phyloP scores from a whole-genome alignment of 2,888 invertebrate genomes.

The Podabrus alpinus region DNA sequence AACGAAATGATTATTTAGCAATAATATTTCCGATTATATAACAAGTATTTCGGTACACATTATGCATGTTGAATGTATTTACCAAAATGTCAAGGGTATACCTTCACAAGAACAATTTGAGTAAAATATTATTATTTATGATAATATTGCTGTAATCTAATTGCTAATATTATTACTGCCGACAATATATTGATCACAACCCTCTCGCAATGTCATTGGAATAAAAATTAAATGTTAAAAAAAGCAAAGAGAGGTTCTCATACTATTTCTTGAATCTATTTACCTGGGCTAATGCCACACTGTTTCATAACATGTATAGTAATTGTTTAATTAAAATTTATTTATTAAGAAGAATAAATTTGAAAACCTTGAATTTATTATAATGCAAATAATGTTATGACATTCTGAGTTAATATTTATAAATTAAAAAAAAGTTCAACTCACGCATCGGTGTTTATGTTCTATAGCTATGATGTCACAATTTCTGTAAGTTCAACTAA shows the following conservation, averaged over 20 bases:
- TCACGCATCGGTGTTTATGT: not conserved
- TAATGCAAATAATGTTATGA: not conserved
- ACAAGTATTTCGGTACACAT: not conserved
- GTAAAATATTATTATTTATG: not conserved
- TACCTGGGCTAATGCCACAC: not conserved
- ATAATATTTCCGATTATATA: not conserved
- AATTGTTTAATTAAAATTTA: not conserved
- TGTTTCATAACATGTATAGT: not conserved
- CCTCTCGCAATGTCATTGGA: not conserved
- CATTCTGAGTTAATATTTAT: not conserved
- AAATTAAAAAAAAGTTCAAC: not conserved
- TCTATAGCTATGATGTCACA: not conserved
- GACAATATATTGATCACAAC: not conserved
- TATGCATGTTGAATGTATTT: conserved; percentile 1
- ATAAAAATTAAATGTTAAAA: not conserved
- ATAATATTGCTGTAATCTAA: not conserved
- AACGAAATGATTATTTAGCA: not conserved
- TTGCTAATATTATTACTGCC: not conserved
- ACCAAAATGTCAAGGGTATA: not conserved
- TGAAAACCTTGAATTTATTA: not conserved
- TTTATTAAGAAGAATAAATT: not conserved
- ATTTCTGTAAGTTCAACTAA: not conserved
- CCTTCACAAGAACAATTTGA: not conserved
- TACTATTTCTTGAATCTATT: not conserved
- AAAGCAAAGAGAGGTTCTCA: not conserved